Base-by-base conservation (phyloP, 2,113 vertebrate species). In the Sardina pilchardus region DNA sequence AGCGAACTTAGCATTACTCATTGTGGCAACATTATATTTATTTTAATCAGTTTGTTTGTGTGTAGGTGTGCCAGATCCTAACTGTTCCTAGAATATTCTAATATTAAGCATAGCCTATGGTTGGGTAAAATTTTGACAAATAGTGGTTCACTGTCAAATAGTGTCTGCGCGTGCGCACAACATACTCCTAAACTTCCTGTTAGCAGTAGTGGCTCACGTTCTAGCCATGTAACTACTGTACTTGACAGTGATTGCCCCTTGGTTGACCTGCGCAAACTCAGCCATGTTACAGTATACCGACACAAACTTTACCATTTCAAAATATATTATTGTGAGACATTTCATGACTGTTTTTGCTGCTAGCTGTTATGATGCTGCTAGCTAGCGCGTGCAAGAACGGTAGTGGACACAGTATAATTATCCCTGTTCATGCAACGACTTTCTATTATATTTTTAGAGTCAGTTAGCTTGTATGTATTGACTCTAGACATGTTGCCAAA, bases 131-230 rank as follows among this genome's bases (percentile, higher is more conserved):
- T 81, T 83, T 81, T 86, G 85, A 85, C 86, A 83, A 83, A 85
- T 85, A 85, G 86, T 85, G 42, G 85, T 82, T 85, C 71, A 80
- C n/a, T 67, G 30, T 44, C 34, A 82, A 50, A 71, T 71, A 71
- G 63, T 71, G 19, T 81, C 19, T 67, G 87, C 90, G 90, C 91
- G 90, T 87, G 91, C 90, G 90, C 89, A 84, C 47, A 87, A 80
- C 81, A 82, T 81, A 83, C 50, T 81, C 81, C 81, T 83, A 87
- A 90, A 87, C 89, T 87, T 85, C 81, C 67, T 84, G 80, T 84
- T 83, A 53, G 45, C 10, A 47, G 30, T 26, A 71, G 8, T 53
- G 16, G 34, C 63, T 34, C n/a, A 34, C 63, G 26, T 71, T 71
- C 63, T 12, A 71, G 30, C 63, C 10, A 71, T 71, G 63, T 34